Evolutionary conservation across 2,113 vertebrate genomes (phyloP), one percentile per base, ranked within the genome.

Genomic region (Nycticryphes semicollaris): DNA sequence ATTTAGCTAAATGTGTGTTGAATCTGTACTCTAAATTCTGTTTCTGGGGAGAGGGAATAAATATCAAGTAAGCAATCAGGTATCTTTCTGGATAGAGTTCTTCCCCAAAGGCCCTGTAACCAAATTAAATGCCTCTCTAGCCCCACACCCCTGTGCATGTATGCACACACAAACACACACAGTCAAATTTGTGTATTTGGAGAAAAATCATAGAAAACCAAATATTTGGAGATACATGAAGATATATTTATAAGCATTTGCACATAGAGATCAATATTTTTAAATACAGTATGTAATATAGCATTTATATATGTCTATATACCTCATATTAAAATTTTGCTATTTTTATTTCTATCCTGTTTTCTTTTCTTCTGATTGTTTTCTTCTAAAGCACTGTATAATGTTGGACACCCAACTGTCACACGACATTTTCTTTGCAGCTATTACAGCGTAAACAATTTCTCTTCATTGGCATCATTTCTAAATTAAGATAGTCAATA

Each of bases 401-500:
- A 60, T 86, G 25, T 62, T 30, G 43, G 48, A 79, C 18, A 54
- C 4, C 21, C 53, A 79, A 50, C 50, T 54, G 67, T 83, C 79
- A 76, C 4, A 62, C 4, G 6, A 50, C 28, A 74, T 64, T 62
- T 84, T 85, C 6, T 83, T 83, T 88, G 12, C 14, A 68, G 18
- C 13, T 73, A 57, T 69, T 73, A 8, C 25, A 63, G 66, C 88
- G 47, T 37, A 88, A 86, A 84, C 48, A 11, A 24, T 84, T 84
- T 3, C 3, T 85, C 43, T 77, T 57, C 50, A 16, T 48, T 93
- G 50, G 3, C 20, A 63, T 70, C 0, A 27, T 89, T 88, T 93
- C 17, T 50, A 88, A 96, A 92, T 77, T 88, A 86, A 59, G 83
- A 64, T 10, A 80, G 20, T 67, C 39, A 90, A 88, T 84, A 93